Evolutionary conservation across 2,113 vertebrate genomes (phyloP), one percentile per base, ranked within the genome.

Genomic region (Gulo gulo): DNA sequence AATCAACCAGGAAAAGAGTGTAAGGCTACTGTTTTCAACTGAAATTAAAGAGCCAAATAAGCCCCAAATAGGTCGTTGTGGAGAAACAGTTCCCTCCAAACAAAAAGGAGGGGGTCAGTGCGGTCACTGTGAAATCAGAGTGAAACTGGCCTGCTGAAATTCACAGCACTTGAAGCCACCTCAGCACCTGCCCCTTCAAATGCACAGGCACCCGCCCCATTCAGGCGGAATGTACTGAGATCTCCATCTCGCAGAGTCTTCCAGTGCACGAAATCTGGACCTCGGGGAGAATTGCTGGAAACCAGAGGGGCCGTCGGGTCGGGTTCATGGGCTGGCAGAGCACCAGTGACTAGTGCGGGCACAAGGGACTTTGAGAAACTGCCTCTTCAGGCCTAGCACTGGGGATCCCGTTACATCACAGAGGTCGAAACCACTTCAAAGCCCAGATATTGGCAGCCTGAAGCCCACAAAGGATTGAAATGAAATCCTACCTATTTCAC

Each of bases 351-450:
- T 36, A 31, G 42, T 96, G 97, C 34, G 55, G 90, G 42, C 71
- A 94, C 87, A 52, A 87, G 78, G 67, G 52, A 95, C 45, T 36
- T 52, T 87, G 61, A 83, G 78, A 96, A 98, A 95, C 4, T 11
- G 63, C 73, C 94, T 97, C 95, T 96, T 97, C 47, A 73, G 92
- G 97, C 96, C 93, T 92, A 92, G 94, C 88, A 96, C 95, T 96
- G 95, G 88, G 97, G 98, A 98, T 98, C 98, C 86, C 86, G 95
- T 99, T 98, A 98, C 98, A 98, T 98, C 98, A 98, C 97, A 93
- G 97, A 97, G 97, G 84, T 0, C 96, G 96, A 98, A 98, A 97
- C 98, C 97, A 97, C 98, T 98, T 98, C 98, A 99, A 98, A 99
- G 98, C 93, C 96, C 67, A 90, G 87, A 97, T 97, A 98, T 7